A percentile compares a stretch with the other conserved stretches of the same genome.
Evolutionary conservation across 2,113 vertebrate genomes (phyloP).

Genomic region (Urocynchramus pylzowi): DNA sequence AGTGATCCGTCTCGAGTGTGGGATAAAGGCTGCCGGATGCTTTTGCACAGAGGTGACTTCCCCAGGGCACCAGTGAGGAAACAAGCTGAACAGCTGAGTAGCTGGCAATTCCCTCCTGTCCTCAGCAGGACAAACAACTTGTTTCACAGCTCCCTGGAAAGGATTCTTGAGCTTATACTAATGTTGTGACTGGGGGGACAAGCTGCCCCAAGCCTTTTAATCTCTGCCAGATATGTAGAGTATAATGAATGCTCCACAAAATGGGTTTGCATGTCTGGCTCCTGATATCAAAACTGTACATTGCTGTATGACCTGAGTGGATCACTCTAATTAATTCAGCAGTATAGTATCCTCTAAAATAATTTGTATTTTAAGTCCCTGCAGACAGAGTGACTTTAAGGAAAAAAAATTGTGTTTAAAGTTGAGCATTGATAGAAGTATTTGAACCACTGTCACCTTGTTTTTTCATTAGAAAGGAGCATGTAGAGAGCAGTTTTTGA

Average conservation of each 20-base stretch:
- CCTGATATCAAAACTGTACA: not conserved
- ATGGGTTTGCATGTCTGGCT: not conserved
- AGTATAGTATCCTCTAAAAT: not conserved
- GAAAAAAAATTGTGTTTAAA: not conserved
- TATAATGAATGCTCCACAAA: not conserved
- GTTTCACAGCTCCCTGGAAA: not conserved
- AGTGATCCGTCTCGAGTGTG: not conserved
- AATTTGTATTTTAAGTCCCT: not conserved
- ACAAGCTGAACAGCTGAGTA: not conserved
- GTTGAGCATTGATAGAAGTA: not conserved
- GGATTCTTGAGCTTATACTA: not conserved
- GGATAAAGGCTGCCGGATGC: not conserved
- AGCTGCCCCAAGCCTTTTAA: not conserved
- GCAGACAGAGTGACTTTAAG: not conserved
- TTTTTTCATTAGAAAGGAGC: not conserved
- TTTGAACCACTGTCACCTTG: not conserved
- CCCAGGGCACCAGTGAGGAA: not conserved
- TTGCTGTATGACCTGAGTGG: not conserved
- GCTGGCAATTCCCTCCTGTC: not conserved
- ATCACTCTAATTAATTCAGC: not conserved
- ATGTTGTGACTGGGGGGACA: not conserved
- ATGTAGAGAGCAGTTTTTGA: not conserved
- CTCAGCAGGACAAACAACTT: not conserved
- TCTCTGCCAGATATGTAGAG: not conserved
- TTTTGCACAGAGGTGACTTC: not conserved